Percentiles rank a stretch among this genome's conserved stretches.
These are phyloP conservation scores for Monodelphis domestica DNA, from an alignment of 2,797 vertebrate genomes.

Conservation along the genomic window DNA sequence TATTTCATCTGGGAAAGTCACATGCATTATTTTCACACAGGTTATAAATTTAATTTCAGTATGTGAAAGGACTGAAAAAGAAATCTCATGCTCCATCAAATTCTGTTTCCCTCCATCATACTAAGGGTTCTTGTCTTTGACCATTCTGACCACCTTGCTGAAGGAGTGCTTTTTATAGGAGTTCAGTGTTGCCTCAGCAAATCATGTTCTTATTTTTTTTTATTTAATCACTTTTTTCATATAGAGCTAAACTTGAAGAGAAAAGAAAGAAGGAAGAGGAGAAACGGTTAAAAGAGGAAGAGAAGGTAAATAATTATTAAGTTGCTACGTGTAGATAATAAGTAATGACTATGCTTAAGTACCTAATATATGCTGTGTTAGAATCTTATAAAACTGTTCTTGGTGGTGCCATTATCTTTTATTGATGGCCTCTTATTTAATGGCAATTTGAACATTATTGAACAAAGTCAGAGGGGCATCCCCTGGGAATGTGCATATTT, in stretches of 20 bases:
- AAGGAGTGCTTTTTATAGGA: neutral
- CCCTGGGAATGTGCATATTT: too few relatives aligned
- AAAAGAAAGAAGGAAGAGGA: constrained; percentile 98
- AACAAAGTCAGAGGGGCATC: too few relatives aligned
- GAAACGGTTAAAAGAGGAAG: constrained; percentile 94
- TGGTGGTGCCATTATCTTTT: too few relatives aligned
- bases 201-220: neutral
- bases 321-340: too few relatives aligned
- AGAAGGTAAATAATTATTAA: constrained; percentile 88
- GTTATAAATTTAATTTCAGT: neutral
- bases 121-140: neutral
- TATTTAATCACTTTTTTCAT: constrained; percentile 23
- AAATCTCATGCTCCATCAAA: accelerated
- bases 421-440: too few relatives aligned
- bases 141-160: accelerated
- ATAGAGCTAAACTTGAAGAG: constrained; percentile 95
- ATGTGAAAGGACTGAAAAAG: neutral
- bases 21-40: too few relatives aligned
- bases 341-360: too few relatives aligned
- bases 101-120: neutral
- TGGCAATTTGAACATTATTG: too few relatives aligned
- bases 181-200: neutral
- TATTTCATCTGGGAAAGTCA: too few relatives aligned
- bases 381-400: too few relatives aligned
- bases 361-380: too few relatives aligned